Conservation (phyloP, 2,113 vertebrate species). For the Ifrita kowaldi region DNA sequence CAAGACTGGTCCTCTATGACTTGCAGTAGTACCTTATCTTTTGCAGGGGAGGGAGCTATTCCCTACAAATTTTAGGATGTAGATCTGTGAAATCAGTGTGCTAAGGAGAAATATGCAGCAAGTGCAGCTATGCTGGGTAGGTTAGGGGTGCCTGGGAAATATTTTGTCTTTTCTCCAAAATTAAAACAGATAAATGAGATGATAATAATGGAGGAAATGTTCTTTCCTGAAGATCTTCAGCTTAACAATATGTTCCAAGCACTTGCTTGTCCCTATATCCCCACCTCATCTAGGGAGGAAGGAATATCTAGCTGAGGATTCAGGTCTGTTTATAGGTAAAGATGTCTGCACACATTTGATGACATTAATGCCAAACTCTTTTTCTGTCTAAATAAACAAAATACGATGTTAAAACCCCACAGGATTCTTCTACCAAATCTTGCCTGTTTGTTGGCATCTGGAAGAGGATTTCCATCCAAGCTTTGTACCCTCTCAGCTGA, state of each 20-base stretch:
- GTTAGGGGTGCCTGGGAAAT: not conserved
- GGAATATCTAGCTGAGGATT: not conserved
- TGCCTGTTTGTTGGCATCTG: not conserved
- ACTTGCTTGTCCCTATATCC: not conserved
- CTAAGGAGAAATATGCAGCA: not conserved
- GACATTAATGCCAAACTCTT: not conserved
- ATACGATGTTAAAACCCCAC: not conserved
- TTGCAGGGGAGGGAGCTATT: conserved; percentile 61
- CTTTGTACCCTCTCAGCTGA: not conserved
- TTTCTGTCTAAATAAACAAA: not conserved
- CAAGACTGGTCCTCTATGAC: not conserved
- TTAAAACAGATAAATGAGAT: not conserved
- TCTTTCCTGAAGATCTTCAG: not conserved
- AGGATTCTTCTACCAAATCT: not conserved
- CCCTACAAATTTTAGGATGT: not conserved
- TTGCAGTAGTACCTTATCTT: not conserved
- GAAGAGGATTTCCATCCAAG: not conserved
- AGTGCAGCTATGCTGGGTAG: not conserved
- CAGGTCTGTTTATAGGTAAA: not conserved
- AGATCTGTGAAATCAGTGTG: not conserved
- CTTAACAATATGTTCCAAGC: not conserved
- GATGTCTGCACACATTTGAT: not conserved
- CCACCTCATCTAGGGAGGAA: not conserved
- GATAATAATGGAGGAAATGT: not conserved
- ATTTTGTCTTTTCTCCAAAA: not conserved